phyloP scores from a whole-genome alignment of 2,113 vertebrate genomes.

The Trinectes maculatus region DNA sequence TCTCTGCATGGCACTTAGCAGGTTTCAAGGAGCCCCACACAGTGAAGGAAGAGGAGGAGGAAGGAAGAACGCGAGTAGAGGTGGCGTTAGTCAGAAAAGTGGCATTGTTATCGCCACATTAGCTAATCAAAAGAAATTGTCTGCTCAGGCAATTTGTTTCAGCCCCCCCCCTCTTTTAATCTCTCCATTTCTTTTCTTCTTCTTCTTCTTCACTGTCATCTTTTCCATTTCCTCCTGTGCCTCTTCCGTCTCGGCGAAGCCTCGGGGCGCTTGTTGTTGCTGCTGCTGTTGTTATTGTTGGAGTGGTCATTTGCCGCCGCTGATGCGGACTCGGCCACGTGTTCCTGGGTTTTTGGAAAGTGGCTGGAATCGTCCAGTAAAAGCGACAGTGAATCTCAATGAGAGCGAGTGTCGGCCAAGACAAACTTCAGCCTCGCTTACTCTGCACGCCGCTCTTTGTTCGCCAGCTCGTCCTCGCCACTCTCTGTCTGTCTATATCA shows the following conservation, averaged over 20 bases:
- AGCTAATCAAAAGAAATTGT: constrained; percentile 36
- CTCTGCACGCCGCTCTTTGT: constrained; percentile 44
- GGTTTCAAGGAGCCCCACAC: constrained; percentile 67
- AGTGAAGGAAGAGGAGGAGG: constrained; percentile 15
- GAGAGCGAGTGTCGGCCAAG: constrained; percentile 60
- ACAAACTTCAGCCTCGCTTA: constrained; percentile 56
- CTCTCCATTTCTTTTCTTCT: not conserved
- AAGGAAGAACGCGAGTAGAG: constrained; percentile 14
- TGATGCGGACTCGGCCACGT: constrained; percentile 43
- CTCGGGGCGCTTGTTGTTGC: not conserved
- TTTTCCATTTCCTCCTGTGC: constrained; percentile 4
- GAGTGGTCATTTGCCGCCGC: constrained; percentile 13
- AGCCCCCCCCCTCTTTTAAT: not conserved
- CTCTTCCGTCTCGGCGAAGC: constrained; percentile 3
- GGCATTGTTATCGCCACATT: constrained; percentile 16
- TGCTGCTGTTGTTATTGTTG: constrained; percentile 15
- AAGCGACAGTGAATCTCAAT: constrained; percentile 62
- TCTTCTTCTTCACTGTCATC: not conserved
- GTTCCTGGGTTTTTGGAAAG: constrained; percentile 50
- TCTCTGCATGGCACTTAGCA: constrained; percentile 54
- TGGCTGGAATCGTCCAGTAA: constrained; percentile 55
- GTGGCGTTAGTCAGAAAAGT: constrained; percentile 29
- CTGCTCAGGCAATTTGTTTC: constrained; percentile 7
- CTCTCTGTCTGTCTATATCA: constrained; percentile 10
- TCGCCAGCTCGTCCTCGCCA: constrained; percentile 29